Conservation (phyloP, 2,113 vertebrate species). For the Paratilapia polleni region DNA sequence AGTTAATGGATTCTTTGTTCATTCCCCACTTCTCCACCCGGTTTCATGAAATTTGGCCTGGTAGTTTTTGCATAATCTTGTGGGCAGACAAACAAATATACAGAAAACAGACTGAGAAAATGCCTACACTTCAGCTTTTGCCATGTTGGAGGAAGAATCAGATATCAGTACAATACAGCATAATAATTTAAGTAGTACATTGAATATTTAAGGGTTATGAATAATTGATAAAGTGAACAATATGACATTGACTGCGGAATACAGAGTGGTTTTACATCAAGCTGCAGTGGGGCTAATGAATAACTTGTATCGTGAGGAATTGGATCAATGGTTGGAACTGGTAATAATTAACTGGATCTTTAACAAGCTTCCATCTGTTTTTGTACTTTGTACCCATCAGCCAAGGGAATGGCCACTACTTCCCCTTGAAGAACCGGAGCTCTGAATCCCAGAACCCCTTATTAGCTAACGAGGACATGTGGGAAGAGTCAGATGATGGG, state of each 20-base stretch:
- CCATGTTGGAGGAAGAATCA: not conserved
- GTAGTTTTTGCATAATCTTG: not conserved
- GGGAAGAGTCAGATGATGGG: slow-evolving; percentile 86
- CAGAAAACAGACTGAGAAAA: not conserved
- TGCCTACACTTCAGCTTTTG: not conserved
- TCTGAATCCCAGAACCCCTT: slow-evolving; percentile 89
- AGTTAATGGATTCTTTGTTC: not conserved
- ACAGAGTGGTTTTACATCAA: not conserved
- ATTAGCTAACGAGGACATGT: slow-evolving; percentile 88
- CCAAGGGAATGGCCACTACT: slow-evolving; percentile 93
- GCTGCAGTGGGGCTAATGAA: not conserved
- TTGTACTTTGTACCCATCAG: slow-evolving; percentile 70
- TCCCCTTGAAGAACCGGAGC: slow-evolving; percentile 86
- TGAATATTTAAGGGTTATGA: not conserved
- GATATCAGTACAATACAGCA: not conserved
- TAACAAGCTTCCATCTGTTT: slow-evolving; percentile 20
- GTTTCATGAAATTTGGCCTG: not conserved
- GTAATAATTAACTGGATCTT: not conserved
- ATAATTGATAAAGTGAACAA: not conserved
- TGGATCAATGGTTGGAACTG: not conserved
- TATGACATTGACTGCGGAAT: not conserved
- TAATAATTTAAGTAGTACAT: not conserved
- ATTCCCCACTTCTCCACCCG: not conserved
- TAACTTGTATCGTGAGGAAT: not conserved
- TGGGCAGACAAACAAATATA: not conserved